A percentile compares a stretch with the other conserved stretches of the same genome.
These are phyloP conservation scores for Cheilosia vernalis DNA, from an alignment of 2,888 invertebrate genomes.

Conservation along the genomic window DNA sequence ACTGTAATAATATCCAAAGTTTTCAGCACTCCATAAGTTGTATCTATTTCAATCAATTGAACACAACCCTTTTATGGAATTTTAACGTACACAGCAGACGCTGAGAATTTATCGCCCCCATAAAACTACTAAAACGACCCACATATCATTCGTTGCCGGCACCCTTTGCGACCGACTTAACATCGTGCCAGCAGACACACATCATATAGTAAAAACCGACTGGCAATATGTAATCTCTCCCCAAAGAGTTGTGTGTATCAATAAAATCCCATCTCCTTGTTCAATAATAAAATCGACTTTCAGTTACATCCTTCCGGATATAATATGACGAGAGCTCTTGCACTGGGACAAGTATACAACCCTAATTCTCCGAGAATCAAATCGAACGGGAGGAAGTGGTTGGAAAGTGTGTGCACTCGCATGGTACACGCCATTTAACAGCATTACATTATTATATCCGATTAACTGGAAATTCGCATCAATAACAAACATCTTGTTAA, in stretches of 20 bases:
- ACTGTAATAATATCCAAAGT: constrained; percentile 66
- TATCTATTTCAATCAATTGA: constrained; percentile 75
- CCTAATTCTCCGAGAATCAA: constrained; percentile 62
- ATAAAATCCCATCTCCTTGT: constrained; percentile 48
- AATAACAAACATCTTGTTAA: constrained; percentile 23
- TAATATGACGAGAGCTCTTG: not conserved
- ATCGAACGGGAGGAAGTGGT: constrained; percentile 46
- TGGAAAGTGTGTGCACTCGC: constrained; percentile 13
- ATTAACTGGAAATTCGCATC: constrained; percentile 61
- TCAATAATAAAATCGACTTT: constrained; percentile 48
- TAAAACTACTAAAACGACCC: constrained; percentile 70
- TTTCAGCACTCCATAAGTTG: constrained; percentile 72
- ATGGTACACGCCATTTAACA: constrained; percentile 67
- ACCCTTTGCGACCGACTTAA: constrained; percentile 26
- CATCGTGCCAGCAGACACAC: constrained; percentile 10
- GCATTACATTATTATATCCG: constrained; percentile 72
- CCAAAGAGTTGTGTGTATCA: constrained; percentile 14
- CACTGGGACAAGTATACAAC: constrained; percentile 34
- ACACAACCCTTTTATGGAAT: constrained; percentile 61
- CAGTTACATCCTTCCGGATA: constrained; percentile 28
- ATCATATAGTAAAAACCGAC: constrained; percentile 41
- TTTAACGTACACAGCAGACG: constrained; percentile 19
- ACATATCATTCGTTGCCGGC: constrained; percentile 31
- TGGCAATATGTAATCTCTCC: constrained; percentile 52
- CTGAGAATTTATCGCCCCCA: constrained; percentile 68